Conservation (phyloP, 2,888 invertebrate genomes). For the Eristalis tenax region DNA sequence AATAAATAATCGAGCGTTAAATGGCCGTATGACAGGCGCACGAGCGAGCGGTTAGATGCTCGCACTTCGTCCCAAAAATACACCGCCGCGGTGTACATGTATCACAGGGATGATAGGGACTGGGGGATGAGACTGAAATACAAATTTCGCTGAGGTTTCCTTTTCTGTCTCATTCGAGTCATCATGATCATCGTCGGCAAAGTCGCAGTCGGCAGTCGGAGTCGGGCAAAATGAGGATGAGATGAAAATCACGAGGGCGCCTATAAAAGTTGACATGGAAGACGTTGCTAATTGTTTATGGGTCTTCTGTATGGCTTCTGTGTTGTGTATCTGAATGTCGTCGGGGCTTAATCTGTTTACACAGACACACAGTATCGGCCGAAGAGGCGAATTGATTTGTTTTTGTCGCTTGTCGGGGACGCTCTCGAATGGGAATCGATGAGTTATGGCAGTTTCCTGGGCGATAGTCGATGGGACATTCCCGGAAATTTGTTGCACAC, state of each 20-base stretch:
- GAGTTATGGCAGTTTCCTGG: conserved; percentile 17
- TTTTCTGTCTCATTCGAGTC: neutral
- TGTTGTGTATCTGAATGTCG: neutral
- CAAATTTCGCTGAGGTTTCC: neutral
- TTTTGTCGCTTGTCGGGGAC: conserved; percentile 46
- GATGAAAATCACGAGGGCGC: conserved; percentile 64
- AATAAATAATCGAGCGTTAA: conserved; percentile 68
- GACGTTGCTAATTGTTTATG: conserved; percentile 70
- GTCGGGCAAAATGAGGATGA: conserved; percentile 5
- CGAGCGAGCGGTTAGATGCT: conserved; percentile 17
- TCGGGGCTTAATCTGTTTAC: conserved; percentile 15
- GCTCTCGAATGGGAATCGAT: conserved; percentile 8
- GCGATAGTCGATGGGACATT: neutral
- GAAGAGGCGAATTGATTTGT: conserved; percentile 52
- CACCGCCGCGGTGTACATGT: neutral
- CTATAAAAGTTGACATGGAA: conserved; percentile 66
- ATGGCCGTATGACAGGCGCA: conserved; percentile 64
- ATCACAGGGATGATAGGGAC: too few species aligned
- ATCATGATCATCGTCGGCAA: neutral
- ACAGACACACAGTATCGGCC: neutral
- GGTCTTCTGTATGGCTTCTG: conserved; percentile 18
- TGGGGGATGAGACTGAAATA: neutral
- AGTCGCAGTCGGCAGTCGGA: neutral
- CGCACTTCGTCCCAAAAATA: neutral
- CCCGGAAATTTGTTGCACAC: neutral